phyloP scores from a whole-genome alignment of 2,113 vertebrate species.

The human region DNA sequence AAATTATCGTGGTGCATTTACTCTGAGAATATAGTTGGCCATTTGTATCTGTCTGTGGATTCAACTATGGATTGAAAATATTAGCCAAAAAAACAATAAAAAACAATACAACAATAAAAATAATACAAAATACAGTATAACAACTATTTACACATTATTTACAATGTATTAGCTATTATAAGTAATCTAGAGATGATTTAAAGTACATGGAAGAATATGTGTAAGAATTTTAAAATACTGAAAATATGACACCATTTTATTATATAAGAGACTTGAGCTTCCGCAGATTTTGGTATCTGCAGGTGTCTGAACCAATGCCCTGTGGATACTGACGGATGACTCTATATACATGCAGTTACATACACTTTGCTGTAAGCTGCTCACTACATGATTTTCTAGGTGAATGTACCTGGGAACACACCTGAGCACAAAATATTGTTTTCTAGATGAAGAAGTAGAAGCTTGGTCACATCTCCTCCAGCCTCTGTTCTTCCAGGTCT shows the following conservation, averaged over 20 bases:
- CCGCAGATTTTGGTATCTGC: not conserved
- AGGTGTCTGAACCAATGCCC: not conserved
- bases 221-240: not conserved
- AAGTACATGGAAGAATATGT: not conserved
- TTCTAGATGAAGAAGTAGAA: not conserved
- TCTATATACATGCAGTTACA: not conserved
- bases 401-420: not conserved
- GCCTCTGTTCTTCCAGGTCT: not conserved
- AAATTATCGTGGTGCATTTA: not conserved
- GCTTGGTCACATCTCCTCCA: not conserved
- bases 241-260: not conserved
- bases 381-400: not conserved
- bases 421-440: not conserved
- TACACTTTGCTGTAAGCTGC: not conserved
- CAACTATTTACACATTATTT: not conserved
- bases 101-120: not conserved
- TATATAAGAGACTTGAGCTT: not conserved
- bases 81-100: not conserved
- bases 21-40: not conserved
- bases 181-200: not conserved
- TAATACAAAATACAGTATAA: not conserved
- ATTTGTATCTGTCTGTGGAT: not conserved
- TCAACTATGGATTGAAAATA: not conserved
- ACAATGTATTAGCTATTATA: not conserved
- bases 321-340: not conserved